Base-by-base conservation (phyloP, 2,888 invertebrate species). In the Ectemnius lituratus region DNA sequence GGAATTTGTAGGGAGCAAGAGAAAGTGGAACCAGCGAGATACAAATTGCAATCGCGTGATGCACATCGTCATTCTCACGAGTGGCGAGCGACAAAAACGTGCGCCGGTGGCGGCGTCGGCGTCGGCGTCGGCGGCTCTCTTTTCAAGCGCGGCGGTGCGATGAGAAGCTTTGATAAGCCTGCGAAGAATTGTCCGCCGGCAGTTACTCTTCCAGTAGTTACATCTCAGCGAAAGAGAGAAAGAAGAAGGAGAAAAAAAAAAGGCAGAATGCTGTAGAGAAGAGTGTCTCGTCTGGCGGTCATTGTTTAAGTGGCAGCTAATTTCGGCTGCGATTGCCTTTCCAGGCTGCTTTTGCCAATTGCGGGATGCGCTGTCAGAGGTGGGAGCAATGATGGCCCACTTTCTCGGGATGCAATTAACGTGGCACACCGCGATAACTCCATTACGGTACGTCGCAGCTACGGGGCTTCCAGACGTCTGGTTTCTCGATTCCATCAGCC, bases 341-440 rank as follows among this genome's bases (percentile, higher is more conserved):
- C 52, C n/a, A 1, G 47, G 14, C 52, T 52, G 16, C 52, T 52
- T 5, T 4, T 52, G n/a, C 52, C 14, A 52, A 52, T 52, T 37
- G 8, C 37, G 57, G 62, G 47, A 52, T 46, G 66, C 47, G 23
- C 27, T 14, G 8, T 62, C 72, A 68, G 73, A 70, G 64, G 67
- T 69, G 75, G 77, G 75, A 75, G 78, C 57, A 75, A 75, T 78
- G 79, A 76, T 73, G 81, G 64, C 77, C 81, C 79, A 81, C 81
- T 81, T 81, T 81, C 79, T 45, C 67, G 75, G 71, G 81, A 76
- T 79, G 73, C 75, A 81, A 81, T 81, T 79, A 81, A 79, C 78
- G 75, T 79, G 52, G 70, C 66, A 73, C 62, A 72, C 67, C 78
- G 69, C 79, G 81, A 83, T 83, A 82, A 82, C 82, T 82, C 79